These are phyloP conservation scores for Heliocidaris erythrogramma DNA, from an alignment of 35 echinoderm and acorn worm species.

Conservation along the genomic window DNA sequence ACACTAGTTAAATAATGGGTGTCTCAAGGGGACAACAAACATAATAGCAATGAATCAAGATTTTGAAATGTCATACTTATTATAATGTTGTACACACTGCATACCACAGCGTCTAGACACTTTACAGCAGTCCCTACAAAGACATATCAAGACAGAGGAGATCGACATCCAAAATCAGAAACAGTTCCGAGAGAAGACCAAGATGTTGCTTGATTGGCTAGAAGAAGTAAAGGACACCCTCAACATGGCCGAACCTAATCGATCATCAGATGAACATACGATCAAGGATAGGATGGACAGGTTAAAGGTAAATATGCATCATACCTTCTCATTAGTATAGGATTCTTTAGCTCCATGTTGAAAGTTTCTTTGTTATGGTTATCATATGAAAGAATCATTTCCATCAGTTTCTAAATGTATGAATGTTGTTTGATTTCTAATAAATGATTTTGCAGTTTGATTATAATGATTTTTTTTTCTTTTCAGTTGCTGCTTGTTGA, in stretches of 20 bases:
- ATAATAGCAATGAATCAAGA: no score
- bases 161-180: slow-evolving; percentile 29
- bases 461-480: background rate
- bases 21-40: no score
- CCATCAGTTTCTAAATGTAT: no score
- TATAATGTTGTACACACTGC: no score
- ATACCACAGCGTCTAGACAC: slow-evolving; percentile 72
- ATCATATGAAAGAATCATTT: no score
- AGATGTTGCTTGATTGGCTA: slow-evolving; percentile 66
- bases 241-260: slow-evolving; percentile 70
- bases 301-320: no score
- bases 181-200: slow-evolving; percentile 62
- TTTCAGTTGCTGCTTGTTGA: slow-evolving; percentile 69
- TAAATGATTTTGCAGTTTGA: background rate
- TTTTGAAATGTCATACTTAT: no score
- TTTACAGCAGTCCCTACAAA: slow-evolving; percentile 57
- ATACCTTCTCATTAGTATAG: no score
- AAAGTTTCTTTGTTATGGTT: no score
- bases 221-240: slow-evolving; percentile 69
- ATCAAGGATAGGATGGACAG: slow-evolving; percentile 78
- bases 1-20: no score
- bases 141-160: slow-evolving; percentile 56
- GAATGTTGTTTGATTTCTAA: no score
- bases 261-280: slow-evolving; percentile 79
- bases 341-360: no score